Evolutionary conservation across 2,888 invertebrate species (phyloP).

Genomic region (Hemithea aestivaria): DNA sequence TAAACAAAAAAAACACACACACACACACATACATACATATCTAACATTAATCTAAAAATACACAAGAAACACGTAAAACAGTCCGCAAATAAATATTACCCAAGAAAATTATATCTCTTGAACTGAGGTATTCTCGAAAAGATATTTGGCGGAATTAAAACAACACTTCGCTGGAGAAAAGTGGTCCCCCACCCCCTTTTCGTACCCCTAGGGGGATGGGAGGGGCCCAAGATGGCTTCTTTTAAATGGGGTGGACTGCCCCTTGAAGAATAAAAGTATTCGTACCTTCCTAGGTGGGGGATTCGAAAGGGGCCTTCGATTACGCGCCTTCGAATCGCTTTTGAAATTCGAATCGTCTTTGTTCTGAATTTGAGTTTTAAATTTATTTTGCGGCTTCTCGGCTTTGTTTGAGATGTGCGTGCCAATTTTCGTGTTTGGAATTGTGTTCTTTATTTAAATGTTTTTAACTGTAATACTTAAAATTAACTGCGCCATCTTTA

Average conservation of each 20-base stretch:
- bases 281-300: conserved; percentile 69
- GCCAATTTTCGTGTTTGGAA: no score
- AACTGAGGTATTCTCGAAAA: conserved; percentile 74
- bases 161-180: conserved; percentile 75
- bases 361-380: conserved; percentile 35
- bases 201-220: conserved; percentile 21
- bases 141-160: conserved; percentile 79
- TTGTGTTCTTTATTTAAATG: no score
- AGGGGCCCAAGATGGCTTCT: conserved; percentile 76
- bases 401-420: conserved; percentile 6
- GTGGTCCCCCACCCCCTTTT: conserved; percentile 57
- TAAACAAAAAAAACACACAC: no score
- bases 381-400: conserved; percentile 30
- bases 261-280: conserved; percentile 76
- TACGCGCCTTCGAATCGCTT: conserved; percentile 64
- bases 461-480: no score
- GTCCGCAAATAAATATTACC: conserved; percentile 57
- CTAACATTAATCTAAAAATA: no score
- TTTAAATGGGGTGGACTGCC: conserved; percentile 76
- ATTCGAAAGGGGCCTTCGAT: conserved; percentile 55
- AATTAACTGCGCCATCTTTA: no score
- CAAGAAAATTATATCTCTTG: conserved; percentile 73
- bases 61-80: conserved; percentile 42
- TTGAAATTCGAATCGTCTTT: conserved; percentile 54
- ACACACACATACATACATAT: no score